These are phyloP conservation scores for Lytechinus variegatus DNA, from an alignment of 35 echinoderm and acorn worm species.

Conservation along the genomic window DNA sequence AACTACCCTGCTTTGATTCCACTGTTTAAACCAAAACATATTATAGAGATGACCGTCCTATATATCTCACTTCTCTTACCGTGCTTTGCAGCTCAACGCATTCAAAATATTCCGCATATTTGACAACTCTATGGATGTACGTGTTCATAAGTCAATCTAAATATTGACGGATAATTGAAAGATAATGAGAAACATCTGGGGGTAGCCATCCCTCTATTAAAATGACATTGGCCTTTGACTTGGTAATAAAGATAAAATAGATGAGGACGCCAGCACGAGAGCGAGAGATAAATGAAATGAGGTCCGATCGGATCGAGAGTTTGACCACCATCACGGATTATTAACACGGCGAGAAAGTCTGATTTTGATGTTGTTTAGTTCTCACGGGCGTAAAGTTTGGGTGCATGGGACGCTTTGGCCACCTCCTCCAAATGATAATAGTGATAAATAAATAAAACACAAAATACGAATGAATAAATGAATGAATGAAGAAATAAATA, in stretches of 20 bases:
- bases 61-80: no score
- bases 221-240: constrained; percentile 2
- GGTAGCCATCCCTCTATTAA: not conserved
- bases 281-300: not conserved
- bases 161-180: not conserved
- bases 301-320: not conserved
- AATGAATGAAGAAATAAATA: no score
- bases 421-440: no score
- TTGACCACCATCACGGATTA: not conserved
- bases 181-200: not conserved
- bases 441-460: no score
- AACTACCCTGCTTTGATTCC: no score
- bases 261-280: not conserved
- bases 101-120: not conserved
- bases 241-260: not conserved
- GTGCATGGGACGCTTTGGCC: no score
- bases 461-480: no score
- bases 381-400: not conserved
- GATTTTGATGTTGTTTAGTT: not conserved
- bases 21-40: no score
- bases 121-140: not conserved
- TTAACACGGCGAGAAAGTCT: not conserved
- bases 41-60: no score
- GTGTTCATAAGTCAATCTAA: constrained; percentile 19
- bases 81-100: no score